Evolutionary conservation across 2,888 invertebrate species (phyloP).

Genomic region (Chaetoderma sp.): DNA sequence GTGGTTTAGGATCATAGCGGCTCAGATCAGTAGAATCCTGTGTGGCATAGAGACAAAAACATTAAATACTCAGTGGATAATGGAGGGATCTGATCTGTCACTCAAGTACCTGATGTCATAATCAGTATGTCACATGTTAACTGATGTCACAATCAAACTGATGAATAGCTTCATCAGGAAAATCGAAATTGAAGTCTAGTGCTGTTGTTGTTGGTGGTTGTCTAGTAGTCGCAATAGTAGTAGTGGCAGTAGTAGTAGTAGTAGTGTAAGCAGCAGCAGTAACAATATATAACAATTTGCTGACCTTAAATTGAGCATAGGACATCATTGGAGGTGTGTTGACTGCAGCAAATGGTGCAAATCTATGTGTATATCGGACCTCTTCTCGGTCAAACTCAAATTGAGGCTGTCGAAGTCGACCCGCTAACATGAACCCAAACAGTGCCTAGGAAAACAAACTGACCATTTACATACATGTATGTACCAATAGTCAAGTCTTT

Average conservation of each 20-base stretch:
- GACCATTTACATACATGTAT: too few relatives aligned
- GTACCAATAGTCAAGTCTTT: too few relatives aligned
- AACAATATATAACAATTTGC: neutral
- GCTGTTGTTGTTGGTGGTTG: too few relatives aligned
- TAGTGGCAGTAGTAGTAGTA: too few relatives aligned
- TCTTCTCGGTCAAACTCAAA: constrained; percentile 91
- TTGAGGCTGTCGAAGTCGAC: constrained; percentile 85
- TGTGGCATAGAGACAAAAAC: constrained; percentile 71
- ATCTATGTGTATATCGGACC: constrained; percentile 93
- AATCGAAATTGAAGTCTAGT: too few relatives aligned
- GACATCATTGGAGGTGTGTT: constrained; percentile 91
- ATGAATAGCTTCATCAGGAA: too few relatives aligned
- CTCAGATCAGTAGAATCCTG: constrained; percentile 80
- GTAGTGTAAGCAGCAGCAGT: too few relatives aligned
- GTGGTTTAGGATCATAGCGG: constrained; percentile 60
- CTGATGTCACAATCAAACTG: too few relatives aligned
- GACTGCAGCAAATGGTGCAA: constrained; percentile 88
- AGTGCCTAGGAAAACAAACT: constrained; percentile 78
- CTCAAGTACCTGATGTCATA: too few relatives aligned
- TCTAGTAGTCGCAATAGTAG: too few relatives aligned
- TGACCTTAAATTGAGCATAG: constrained; percentile 74
- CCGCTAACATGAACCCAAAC: constrained; percentile 88
- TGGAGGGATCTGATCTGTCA: neutral
- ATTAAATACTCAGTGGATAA: neutral
- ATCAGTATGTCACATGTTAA: too few relatives aligned